A percentile compares a stretch with the other conserved stretches of the same genome.
Evolutionary conservation across 1,140 invertebrate genomes (phyloP).

Genomic region (Tetramorium parvispinum): DNA sequence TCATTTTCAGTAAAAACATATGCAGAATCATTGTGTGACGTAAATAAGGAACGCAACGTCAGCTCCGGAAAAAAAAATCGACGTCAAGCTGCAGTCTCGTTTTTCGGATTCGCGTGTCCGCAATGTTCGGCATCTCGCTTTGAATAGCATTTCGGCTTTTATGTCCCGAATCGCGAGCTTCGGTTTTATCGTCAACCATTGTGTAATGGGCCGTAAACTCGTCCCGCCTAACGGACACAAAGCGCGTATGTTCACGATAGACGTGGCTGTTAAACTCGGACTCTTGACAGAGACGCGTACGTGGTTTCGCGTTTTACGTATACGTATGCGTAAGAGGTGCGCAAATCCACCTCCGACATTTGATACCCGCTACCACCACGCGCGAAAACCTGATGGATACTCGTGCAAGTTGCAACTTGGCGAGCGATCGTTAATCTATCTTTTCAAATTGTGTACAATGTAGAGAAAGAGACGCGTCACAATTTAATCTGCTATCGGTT

Average conservation of each 20-base stretch:
- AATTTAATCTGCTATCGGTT: not conserved
- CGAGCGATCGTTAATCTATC: not conserved
- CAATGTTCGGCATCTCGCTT: not conserved
- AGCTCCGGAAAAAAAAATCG: not conserved
- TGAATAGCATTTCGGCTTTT: constrained; percentile 1
- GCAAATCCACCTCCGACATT: constrained; percentile 9
- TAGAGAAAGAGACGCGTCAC: not conserved
- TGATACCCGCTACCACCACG: not conserved
- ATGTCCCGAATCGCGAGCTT: constrained; percentile 9
- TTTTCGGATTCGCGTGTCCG: not conserved
- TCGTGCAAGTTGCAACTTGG: not conserved
- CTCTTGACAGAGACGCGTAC: not conserved
- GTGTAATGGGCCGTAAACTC: constrained; percentile 42
- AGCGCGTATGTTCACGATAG: constrained; percentile 13
- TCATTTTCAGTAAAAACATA: not conserved
- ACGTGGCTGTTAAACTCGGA: constrained; percentile 26
- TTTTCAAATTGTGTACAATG: not conserved
- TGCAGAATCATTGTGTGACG: not conserved
- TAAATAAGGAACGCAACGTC: not conserved
- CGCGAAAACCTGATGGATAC: not conserved
- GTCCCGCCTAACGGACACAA: constrained; percentile 17
- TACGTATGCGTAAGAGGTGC: not conserved
- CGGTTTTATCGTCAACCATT: constrained; percentile 42
- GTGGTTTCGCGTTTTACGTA: not conserved
- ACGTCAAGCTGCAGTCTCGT: not conserved